Percentiles rank a stretch among this genome's conserved stretches.
Evolutionary conservation across 2,888 invertebrate genomes (phyloP).

Genomic region (Nomada hirtipes): DNA sequence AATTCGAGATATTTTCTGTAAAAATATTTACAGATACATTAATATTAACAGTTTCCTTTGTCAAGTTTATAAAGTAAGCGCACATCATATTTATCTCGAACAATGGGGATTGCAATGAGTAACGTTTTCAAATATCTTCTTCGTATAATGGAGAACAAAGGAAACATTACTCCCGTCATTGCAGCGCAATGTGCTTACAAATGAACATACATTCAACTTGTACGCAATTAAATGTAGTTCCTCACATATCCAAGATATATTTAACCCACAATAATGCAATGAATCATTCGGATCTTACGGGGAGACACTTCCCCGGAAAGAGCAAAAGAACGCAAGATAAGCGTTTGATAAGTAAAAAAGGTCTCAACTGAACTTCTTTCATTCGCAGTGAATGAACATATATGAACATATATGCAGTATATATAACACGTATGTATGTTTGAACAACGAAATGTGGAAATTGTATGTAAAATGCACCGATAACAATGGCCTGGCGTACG

Average conservation of each 20-base stretch:
- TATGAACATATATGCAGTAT: no score
- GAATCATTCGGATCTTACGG: not conserved
- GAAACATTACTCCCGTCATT: no score
- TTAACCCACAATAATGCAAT: not conserved
- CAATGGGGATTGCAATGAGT: no score
- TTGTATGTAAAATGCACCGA: not conserved
- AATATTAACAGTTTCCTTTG: no score
- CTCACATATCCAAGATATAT: not conserved
- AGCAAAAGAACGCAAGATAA: not conserved
- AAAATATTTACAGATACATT: no score
- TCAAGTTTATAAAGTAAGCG: no score
- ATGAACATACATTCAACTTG: not conserved
- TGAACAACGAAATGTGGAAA: not conserved
- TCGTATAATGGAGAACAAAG: no score
- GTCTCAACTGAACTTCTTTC: not conserved
- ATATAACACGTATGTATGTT: not conserved
- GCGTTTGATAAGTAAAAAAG: not conserved
- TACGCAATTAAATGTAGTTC: not conserved
- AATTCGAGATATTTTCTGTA: no score
- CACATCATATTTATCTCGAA: no score
- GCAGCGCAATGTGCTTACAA: not conserved
- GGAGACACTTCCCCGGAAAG: not conserved
- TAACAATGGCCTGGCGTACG: not conserved
- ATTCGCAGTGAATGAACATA: not conserved
- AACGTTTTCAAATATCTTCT: no score